A percentile compares a stretch with the other conserved stretches of the same genome.
phyloP scores from a whole-genome alignment of 1,140 invertebrate genomes.

The Drosophila watanabei region DNA sequence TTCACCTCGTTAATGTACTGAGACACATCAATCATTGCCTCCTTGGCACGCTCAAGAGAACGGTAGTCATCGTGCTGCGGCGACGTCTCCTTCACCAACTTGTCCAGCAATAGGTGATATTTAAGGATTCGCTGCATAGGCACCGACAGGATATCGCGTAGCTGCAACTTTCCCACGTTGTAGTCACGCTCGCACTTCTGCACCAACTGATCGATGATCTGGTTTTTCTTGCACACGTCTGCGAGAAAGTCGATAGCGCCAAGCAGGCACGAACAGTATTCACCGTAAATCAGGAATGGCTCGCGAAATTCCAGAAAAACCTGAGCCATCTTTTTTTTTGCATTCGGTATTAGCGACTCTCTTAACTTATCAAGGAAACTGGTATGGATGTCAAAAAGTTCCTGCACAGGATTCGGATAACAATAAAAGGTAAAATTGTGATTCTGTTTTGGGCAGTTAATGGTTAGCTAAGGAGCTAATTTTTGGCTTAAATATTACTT shows the following conservation, averaged over 20 bases:
- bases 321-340: conserved; percentile 87
- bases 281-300: conserved; percentile 96
- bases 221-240: conserved; percentile 89
- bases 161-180: conserved; percentile 97
- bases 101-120: conserved; percentile 97
- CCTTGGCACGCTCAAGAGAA: conserved; percentile 94
- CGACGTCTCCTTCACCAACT: conserved; percentile 96
- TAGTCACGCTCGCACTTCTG: conserved; percentile 95
- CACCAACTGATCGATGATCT: conserved; percentile 80
- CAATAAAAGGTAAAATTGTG: not conserved
- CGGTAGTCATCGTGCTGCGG: conserved; percentile 94
- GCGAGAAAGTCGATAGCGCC: conserved; percentile 92
- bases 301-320: conserved; percentile 96
- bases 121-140: conserved; percentile 99
- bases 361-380: conserved; percentile 93
- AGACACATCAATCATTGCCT: conserved; percentile 98
- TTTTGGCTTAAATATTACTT: not conserved
- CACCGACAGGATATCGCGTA: conserved; percentile 97
- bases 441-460: too few species aligned
- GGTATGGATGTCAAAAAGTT: conserved; percentile 94
- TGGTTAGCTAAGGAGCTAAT: not conserved
- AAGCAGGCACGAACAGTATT: conserved; percentile 97
- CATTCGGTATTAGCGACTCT: conserved; percentile 88
- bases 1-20: conserved; percentile 99
- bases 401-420: conserved; percentile 86